Conservation (phyloP, 2,888 invertebrate species). For the Leptopilina drosophilae region DNA sequence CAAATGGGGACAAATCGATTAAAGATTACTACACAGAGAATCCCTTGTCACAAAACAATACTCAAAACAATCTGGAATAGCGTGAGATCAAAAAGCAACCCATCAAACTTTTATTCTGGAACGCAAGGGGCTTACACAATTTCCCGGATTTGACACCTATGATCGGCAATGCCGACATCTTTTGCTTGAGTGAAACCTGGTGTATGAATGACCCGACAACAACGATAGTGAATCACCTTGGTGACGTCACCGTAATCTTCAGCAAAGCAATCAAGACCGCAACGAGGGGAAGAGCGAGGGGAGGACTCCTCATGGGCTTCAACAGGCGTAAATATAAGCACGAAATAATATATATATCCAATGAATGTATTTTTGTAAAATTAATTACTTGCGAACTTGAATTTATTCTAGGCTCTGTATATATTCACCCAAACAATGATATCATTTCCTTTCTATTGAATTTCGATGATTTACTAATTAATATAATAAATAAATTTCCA, state of each 20-base stretch:
- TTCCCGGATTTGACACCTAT: neutral
- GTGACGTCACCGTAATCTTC: neutral
- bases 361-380: neutral
- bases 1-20: neutral
- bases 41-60: neutral
- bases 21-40: neutral
- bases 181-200: neutral
- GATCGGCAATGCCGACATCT: neutral
- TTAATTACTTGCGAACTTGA: neutral
- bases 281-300: neutral
- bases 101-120: neutral
- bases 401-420: neutral
- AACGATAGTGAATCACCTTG: neutral
- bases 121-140: neutral
- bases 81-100: neutral
- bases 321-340: too few relatives aligned
- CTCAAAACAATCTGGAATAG: neutral
- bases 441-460: neutral
- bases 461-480: neutral
- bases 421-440: neutral
- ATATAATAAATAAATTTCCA: conserved; percentile 4
- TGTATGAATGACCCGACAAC: neutral
- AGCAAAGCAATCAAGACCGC: neutral
- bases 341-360: neutral
- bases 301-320: too few relatives aligned